Base-by-base conservation (phyloP, 2,797 vertebrate genomes). In the Mus spretus region DNA sequence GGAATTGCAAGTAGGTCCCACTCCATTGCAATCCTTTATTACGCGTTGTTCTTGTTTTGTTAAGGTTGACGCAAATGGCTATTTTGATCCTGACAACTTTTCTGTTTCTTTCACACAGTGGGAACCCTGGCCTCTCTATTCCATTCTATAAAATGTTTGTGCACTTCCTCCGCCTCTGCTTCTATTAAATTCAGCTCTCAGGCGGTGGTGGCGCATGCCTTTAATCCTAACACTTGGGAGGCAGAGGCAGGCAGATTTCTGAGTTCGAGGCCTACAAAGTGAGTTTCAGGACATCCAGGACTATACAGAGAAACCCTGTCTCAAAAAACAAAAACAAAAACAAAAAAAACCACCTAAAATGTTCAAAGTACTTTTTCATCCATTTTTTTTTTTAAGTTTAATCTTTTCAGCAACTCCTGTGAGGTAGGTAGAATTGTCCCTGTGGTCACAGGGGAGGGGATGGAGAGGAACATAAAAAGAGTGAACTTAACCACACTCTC, bases 301-400 rank as follows among this genome's bases (percentile, higher is more conserved):
- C 37, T 40, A 40, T 40, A 40, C 37, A 40, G 37, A 40, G 3
- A 40, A 40, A 40, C 37, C 37, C 37, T 40, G 37, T 40, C 37
- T 40, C 37, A 40, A 40, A 40, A 40, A 40, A 40, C 37, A 40
- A 40, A 40, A 2, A 40, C 37, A 40, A 40, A 40, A 40, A 40
- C 40, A 40, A 40, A 40, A 40, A 40, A 40, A 40, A 37, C 37
- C 37, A 57, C 44, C 26, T 40, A 70, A 22, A 55, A 72, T 55
- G 65, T 47, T 5, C 75, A 74, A 92, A 37, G 34, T 40, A 55
- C 3, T 40, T 91, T 79, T 89, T 53, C 31, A 55, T 81, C 44
- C 34, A 7, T 93, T 90, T n/a, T 50, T 89, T 89, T 95, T 87
- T 31, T 53, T 84, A 72, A 83, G 53, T 57, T 92, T 78, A 67